Evolutionary conservation across 1,140 invertebrate genomes (phyloP), one percentile per base, ranked within the genome.

Genomic region (Drosophila setifemur): DNA sequence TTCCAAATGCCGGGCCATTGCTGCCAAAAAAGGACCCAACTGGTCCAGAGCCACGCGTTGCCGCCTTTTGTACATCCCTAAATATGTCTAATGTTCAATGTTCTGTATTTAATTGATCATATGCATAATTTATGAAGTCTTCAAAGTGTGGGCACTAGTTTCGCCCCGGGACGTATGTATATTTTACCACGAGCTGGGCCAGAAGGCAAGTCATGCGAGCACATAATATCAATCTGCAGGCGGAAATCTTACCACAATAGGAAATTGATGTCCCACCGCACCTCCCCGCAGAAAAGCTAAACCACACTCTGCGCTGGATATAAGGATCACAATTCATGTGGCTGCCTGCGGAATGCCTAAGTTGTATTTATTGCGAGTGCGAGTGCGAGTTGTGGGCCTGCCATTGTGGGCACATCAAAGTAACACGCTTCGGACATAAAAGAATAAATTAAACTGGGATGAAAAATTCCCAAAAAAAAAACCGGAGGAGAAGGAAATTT

Each of bases 61-160:
- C n/a, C 18, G 39, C 18, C 19, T n/a, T 18, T 18, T 14, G 7
- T 7, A 5, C 14, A 5, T 7, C 33, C 14, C 5, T 4, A 23
- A 18, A 18, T 2, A 35, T 16, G 26, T 9, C 33, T 16, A 2
- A 23, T 61, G 60, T 29, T 61, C 33, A 64, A 64, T 64, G 60
- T 63, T 63, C 55, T 64, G 60, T 63, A 48, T 29, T 61, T 63
- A 64, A 63, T 48, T 48, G 42, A 48, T 63, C 55, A 61, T 64
- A 39, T 63, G 57, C 57, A 63, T 64, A 64, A 48, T 39, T 48
- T 25, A 64, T 39, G 60, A 16, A 14, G 7, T 25, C 25, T 9
- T 16, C 2, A 1, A 1, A 35, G 33, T 8, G 23, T 26, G 39
- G 43, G 28, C 2, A 9, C 4, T 21, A 7, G 12, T 16, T 42